Base-by-base conservation (phyloP, 2,113 vertebrate genomes). In the Euleptes europaea region DNA sequence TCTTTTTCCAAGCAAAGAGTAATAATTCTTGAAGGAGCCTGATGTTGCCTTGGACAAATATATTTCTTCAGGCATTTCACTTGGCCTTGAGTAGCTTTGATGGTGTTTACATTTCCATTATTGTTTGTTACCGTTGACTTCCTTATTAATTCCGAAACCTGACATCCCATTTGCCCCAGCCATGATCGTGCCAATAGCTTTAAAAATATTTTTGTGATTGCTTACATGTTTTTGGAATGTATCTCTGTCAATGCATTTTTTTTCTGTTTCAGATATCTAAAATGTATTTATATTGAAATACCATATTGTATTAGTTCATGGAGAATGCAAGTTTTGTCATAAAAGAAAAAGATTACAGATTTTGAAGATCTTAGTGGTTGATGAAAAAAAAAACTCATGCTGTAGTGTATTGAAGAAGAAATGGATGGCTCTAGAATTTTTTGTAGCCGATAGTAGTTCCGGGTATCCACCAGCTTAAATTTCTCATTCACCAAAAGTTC, bases 1-100 rank as follows among this genome's bases (percentile, higher is more conserved):
- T 60, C 82, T 91, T 90, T 91, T 81, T 88, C 82, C 86, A 91
- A 83, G 84, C 67, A 7, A 88, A 75, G 92, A 89, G 51, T 66
- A 78, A 73, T n/a, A 79, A 83, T 87, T 90, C 92, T 86, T 89
- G 86, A 76, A 77, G 75, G 89, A 91, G 81, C 35, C 23, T 88
- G 71, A 44, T 88, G 35, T 90, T 91, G 70, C 79, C 35, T 84
- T 91, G 75, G 84, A 90, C 84, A 91, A 23, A 76, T 69, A 74
- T 0, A 7, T 78, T 90, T 90, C 38, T 38, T 91, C 76, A 79
- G 57, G 6, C 35, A 82, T 94, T 90, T 85, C 9, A 0, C 84
- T 88, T 60, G 85, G 4, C 17, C 85, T 91, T 85, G 5, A 54
- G 51, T 66, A 84, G 44, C 35, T 83, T 87, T 76, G 1, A 15